Evolutionary conservation across 2,113 vertebrate species (phyloP).

Genomic region (Channa maculata): DNA sequence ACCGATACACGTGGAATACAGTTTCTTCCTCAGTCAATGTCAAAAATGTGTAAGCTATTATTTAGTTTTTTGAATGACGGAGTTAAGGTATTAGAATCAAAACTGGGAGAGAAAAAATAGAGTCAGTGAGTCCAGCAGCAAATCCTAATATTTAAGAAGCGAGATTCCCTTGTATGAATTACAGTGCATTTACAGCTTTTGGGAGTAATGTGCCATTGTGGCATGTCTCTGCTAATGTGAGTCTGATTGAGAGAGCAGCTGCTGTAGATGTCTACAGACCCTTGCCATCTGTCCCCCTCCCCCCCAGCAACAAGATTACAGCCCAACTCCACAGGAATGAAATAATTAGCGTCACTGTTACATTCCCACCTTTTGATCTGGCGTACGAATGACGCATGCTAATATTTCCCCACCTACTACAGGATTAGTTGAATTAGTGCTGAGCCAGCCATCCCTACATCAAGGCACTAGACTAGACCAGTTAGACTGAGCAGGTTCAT

Average conservation of each 20-base stretch:
- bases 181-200: too few species aligned
- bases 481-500: not conserved
- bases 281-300: slow-evolving; percentile 63
- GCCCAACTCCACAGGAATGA: slow-evolving; percentile 51
- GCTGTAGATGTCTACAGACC: slow-evolving; percentile 49
- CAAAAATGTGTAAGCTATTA: too few species aligned
- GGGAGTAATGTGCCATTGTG: not conserved
- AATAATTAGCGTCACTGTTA: slow-evolving; percentile 62
- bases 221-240: slow-evolving; percentile 7
- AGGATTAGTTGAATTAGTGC: slow-evolving; percentile 45
- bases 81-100: too few species aligned
- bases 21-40: too few species aligned
- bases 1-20: too few species aligned
- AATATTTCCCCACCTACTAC: slow-evolving; percentile 44
- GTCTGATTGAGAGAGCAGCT: slow-evolving; percentile 62
- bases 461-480: slow-evolving; percentile 6
- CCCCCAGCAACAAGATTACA: slow-evolving; percentile 39
- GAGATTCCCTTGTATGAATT: too few species aligned
- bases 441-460: slow-evolving; percentile 16
- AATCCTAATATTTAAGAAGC: too few species aligned
- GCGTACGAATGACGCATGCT: slow-evolving; percentile 52
- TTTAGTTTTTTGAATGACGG: too few species aligned
- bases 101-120: too few species aligned
- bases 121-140: too few species aligned
- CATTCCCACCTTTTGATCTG: slow-evolving; percentile 53